A percentile compares a stretch with the other conserved stretches of the same genome.
These are phyloP conservation scores for Phytoseiulus persimilis DNA, from an alignment of 2,888 invertebrate genomes.

Conservation along the genomic window DNA sequence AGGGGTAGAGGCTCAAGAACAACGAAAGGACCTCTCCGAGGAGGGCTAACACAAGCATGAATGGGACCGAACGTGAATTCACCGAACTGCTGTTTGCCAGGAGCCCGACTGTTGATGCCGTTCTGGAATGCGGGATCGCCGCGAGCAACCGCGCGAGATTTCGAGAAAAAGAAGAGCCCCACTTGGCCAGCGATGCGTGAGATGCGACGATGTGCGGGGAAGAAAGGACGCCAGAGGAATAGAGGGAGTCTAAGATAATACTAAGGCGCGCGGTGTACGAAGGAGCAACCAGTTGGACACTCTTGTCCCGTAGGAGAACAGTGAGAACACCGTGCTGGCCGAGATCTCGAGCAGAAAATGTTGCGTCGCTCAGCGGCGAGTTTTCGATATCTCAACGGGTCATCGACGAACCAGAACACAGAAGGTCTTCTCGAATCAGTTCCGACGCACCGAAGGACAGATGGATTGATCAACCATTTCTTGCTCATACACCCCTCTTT, in stretches of 20 bases:
- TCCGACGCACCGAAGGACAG: too few species aligned
- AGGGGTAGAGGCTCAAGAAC: not conserved
- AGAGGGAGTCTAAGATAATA: not conserved
- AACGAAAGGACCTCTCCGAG: not conserved
- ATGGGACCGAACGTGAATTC: not conserved
- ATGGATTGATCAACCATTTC: too few species aligned
- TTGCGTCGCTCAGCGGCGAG: not conserved
- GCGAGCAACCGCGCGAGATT: not conserved
- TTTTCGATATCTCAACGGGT: not conserved
- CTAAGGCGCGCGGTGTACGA: not conserved
- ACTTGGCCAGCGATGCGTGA: not conserved
- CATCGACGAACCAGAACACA: not conserved
- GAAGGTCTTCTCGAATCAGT: too few species aligned
- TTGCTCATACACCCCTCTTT: too few species aligned
- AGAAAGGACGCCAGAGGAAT: not conserved
- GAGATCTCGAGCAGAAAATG: not conserved
- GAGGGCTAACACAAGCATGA: not conserved
- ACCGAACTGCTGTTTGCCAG: not conserved
- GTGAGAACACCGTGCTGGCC: not conserved
- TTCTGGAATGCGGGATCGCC: not conserved
- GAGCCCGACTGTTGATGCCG: not conserved
- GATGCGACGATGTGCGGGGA: not conserved
- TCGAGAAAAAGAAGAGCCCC: not conserved
- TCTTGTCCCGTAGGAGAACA: not conserved
- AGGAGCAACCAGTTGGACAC: not conserved